phyloP scores from a whole-genome alignment of 53 echinoderm and acorn worm species.

The Hippasteria phrygiana region DNA sequence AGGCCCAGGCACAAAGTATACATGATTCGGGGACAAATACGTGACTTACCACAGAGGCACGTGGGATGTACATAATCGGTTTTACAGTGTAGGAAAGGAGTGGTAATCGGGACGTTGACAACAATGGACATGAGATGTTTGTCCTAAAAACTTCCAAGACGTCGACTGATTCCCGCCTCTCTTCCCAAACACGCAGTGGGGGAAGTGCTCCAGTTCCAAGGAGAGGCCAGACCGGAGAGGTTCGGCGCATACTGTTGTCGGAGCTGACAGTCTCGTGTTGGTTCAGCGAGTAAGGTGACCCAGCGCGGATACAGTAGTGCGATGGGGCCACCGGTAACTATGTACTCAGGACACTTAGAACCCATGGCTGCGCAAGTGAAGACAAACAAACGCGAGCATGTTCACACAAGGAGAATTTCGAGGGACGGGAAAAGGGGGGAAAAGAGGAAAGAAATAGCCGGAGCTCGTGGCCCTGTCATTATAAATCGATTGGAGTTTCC shows the following conservation, averaged over 20 bases:
- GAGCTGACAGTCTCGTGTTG: conserved; percentile 50
- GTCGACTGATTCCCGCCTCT: too few relatives aligned
- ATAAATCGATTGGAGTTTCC: conserved; percentile 66
- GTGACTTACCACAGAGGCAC: too few relatives aligned
- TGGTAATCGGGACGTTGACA: too few relatives aligned
- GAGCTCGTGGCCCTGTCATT: conserved; percentile 59
- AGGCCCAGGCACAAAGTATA: too few relatives aligned
- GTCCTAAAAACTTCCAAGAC: too few relatives aligned
- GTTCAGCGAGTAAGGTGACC: conserved; percentile 56
- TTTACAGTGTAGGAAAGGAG: too few relatives aligned
- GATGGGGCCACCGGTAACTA: conserved; percentile 42
- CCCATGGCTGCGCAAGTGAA: conserved; percentile 48
- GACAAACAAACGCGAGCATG: conserved; percentile 36
- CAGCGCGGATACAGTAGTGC: conserved; percentile 51
- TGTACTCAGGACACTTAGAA: conserved; percentile 57
- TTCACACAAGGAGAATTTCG: conserved; percentile 1
- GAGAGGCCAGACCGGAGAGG: background rate
- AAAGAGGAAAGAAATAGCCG: conserved; percentile 21
- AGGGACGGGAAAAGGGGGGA: background rate
- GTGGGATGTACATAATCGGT: too few relatives aligned
- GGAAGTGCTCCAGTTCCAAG: background rate
- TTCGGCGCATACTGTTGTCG: conserved; percentile 34
- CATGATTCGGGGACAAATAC: too few relatives aligned
- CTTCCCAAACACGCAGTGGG: background rate
- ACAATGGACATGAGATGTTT: too few relatives aligned